Base-by-base conservation (phyloP, 2,797 vertebrate genomes). In the Sebastes trivittatus region DNA sequence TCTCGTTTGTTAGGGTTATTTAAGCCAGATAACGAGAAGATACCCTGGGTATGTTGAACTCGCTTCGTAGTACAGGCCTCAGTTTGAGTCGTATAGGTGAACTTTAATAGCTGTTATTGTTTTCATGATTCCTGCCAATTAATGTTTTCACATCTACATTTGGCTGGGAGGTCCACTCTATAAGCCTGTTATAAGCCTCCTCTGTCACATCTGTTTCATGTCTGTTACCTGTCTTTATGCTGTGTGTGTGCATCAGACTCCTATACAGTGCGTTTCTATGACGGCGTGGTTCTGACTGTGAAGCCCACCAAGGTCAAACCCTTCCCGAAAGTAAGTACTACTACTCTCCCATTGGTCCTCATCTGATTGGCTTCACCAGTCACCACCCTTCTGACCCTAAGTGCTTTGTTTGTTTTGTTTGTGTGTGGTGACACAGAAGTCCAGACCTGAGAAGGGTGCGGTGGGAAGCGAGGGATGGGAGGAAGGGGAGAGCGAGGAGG, bases 221-320 rank as follows among this genome's bases (percentile, higher is more conserved):
- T 42, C 38, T 42, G 38, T 42, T 42, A 42, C 14, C 38, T 42
- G 38, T 42, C 13, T 42, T 42, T 42, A 42, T 6, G 5, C 13
- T 42, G 11, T 78, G 30, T 63, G 72, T 78, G 34, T 65, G n/a
- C 75, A 32, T 89, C 90, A 99, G 98, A 97, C 84, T 97, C 97
- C 7, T 99, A 98, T 94, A 99, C 97, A 34, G 98, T 99, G 90
- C 97, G 97, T 59, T 99, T 99, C 94, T 99, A 97, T 80, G 98
- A 99, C 85, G 98, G 98, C 56, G 97, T 99, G 90, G 93, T 99
- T 92, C 97, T 97, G 92, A 98, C 97, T 6, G 98, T 99, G 89
- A 99, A 98, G 94, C 97, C 97, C 82, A 97, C 98, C 84, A 98
- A 99, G 87, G 95, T 99, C 87, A 99, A 99, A 95, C 96, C 97